phyloP scores from a whole-genome alignment of 2,888 invertebrate genomes.

The Cactoblastis cactorum region DNA sequence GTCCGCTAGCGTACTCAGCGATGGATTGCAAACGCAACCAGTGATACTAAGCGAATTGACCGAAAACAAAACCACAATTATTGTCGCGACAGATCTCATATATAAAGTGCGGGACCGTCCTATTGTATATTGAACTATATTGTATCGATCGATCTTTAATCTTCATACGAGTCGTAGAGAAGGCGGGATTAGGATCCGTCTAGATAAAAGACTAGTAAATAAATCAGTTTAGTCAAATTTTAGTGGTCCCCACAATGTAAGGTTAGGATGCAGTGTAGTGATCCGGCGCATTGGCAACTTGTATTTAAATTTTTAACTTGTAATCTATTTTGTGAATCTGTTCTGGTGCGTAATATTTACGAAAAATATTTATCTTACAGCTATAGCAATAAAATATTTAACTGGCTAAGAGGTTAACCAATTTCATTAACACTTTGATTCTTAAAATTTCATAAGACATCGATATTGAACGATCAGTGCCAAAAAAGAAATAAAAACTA shows the following conservation, averaged over 20 bases:
- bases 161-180: conserved; percentile 38
- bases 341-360: neutral
- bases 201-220: conserved; percentile 66
- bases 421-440: neutral
- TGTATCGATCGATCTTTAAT: conserved; percentile 49
- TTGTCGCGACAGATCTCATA: conserved; percentile 67
- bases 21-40: conserved; percentile 37
- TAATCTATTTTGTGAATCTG: conserved; percentile 11
- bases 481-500: neutral
- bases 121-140: conserved; percentile 67
- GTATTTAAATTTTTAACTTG: conserved; percentile 21
- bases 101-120: conserved; percentile 76
- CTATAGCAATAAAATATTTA: neutral
- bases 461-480: neutral
- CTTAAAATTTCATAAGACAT: neutral
- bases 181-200: conserved; percentile 55
- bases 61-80: conserved; percentile 51
- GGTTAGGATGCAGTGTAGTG: conserved; percentile 44
- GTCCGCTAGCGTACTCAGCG: conserved; percentile 22
- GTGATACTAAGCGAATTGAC: conserved; percentile 65
- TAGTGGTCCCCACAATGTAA: conserved; percentile 58
- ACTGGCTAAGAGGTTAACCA: neutral
- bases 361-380: too few relatives aligned
- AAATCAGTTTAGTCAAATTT: conserved; percentile 61
- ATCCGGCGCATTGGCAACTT: conserved; percentile 64